phyloP scores from a whole-genome alignment of 2,888 invertebrate species.

The Colostygia pectinataria region DNA sequence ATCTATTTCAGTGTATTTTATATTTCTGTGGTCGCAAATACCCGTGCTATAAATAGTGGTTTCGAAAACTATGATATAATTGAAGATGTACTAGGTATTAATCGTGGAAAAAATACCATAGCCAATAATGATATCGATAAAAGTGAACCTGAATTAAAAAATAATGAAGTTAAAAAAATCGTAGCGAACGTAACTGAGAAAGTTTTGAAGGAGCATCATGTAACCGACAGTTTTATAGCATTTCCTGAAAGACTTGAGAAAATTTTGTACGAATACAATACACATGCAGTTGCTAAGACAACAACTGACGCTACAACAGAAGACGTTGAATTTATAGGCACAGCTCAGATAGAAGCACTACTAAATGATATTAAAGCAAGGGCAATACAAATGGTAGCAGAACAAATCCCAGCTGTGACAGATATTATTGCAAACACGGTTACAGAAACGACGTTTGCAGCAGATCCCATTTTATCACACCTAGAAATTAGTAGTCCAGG shows the following conservation, averaged over 20 bases:
- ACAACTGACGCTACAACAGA: neutral
- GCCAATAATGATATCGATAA: neutral
- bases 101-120: neutral
- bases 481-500: slow-evolving; percentile 21
- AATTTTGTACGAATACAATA: slow-evolving; percentile 6
- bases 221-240: neutral
- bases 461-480: slow-evolving; percentile 39
- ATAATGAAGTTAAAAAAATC: slow-evolving; percentile 3
- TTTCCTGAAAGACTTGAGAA: slow-evolving; percentile 7
- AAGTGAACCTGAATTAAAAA: neutral
- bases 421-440: slow-evolving; percentile 48
- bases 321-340: slow-evolving; percentile 33
- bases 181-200: slow-evolving; percentile 12
- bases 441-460: slow-evolving; percentile 47
- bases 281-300: neutral
- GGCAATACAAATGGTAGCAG: slow-evolving; percentile 45
- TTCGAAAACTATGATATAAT: slow-evolving; percentile 1
- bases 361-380: slow-evolving; percentile 56
- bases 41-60: slow-evolving; percentile 1
- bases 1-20: slow-evolving; percentile 21
- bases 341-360: slow-evolving; percentile 54
- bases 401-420: slow-evolving; percentile 43
- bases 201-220: slow-evolving; percentile 8
- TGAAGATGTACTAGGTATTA: slow-evolving; percentile 1
- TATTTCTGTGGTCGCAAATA: slow-evolving; percentile 4